Conservation (phyloP, 2,888 invertebrate genomes). For the Prenolepis imparis region DNA sequence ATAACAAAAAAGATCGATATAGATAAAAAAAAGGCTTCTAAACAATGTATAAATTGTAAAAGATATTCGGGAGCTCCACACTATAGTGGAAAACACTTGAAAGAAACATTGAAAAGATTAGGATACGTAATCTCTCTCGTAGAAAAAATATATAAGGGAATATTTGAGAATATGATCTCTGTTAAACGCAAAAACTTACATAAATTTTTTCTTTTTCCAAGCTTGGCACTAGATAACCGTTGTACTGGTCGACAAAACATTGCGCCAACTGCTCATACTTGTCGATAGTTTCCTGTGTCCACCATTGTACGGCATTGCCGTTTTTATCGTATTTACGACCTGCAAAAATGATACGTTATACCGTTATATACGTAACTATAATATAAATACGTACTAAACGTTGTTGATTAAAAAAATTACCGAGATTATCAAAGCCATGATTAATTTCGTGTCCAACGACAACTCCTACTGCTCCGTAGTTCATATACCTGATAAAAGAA, state of each 20-base stretch:
- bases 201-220: not conserved
- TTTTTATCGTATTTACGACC: conserved; percentile 21
- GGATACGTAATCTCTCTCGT: not conserved
- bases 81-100: not conserved
- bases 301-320: not conserved
- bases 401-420: conserved; percentile 10
- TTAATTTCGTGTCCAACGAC: conserved; percentile 10
- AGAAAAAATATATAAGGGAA: not conserved
- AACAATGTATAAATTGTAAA: not conserved
- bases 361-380: too few species aligned
- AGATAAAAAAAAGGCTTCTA: not conserved
- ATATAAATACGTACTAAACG: too few species aligned
- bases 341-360: not conserved
- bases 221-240: not conserved
- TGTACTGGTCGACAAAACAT: conserved; percentile 16
- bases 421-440: not conserved
- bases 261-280: not conserved
- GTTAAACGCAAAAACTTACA: not conserved
- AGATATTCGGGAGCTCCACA: not conserved
- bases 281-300: not conserved
- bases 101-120: not conserved
- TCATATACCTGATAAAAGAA: not conserved
- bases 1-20: not conserved
- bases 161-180: not conserved
- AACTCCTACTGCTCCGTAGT: conserved; percentile 5